These are phyloP conservation scores for Burhinus bistriatus DNA, from an alignment of 2,113 vertebrate species.

Conservation along the genomic window DNA sequence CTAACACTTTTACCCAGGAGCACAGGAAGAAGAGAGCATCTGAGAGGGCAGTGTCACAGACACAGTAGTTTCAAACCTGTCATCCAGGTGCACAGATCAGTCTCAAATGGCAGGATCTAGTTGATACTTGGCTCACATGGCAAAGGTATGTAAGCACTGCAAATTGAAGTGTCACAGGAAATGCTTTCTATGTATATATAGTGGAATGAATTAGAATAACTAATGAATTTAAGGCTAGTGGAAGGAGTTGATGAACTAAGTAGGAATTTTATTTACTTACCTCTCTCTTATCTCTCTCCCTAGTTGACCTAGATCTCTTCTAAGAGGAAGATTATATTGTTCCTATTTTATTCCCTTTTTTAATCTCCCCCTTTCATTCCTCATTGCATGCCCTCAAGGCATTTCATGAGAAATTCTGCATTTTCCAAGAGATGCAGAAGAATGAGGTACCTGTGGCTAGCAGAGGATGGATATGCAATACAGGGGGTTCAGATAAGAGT, in stretches of 20 bases:
- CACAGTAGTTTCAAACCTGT: background rate
- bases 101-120: background rate
- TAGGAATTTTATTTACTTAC: background rate
- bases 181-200: background rate
- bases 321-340: slow-evolving; percentile 17
- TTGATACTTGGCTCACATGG: background rate
- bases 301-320: background rate
- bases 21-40: background rate
- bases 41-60: background rate
- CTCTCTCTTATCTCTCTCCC: slow-evolving; percentile 1
- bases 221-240: background rate
- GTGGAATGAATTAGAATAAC: background rate
- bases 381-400: slow-evolving; percentile 65
- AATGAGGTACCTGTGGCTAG: slow-evolving; percentile 72
- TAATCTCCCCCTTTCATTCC: slow-evolving; percentile 13
- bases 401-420: slow-evolving; percentile 79
- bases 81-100: background rate
- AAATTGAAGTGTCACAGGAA: background rate
- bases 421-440: slow-evolving; percentile 78
- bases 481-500: slow-evolving; percentile 62
- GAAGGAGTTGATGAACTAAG: background rate
- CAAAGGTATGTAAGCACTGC: background rate
- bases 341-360: slow-evolving; percentile 54
- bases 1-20: no score
- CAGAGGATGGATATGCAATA: background rate